A percentile compares a stretch with the other conserved stretches of the same genome.
These are phyloP conservation scores for Rhinichthys klamathensis DNA, from an alignment of 2,113 vertebrate genomes.

Conservation along the genomic window DNA sequence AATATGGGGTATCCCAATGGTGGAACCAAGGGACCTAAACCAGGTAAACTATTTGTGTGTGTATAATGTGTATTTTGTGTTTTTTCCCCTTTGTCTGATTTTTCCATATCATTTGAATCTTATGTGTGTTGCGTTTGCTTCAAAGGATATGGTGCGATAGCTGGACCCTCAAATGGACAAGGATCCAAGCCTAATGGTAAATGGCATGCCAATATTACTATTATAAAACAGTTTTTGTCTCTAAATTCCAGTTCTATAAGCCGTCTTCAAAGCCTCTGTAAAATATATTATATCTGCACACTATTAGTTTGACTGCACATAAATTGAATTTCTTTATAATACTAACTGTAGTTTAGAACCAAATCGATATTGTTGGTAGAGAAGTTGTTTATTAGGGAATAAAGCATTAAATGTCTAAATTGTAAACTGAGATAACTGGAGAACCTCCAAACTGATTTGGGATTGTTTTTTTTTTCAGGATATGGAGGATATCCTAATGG, in stretches of 20 bases:
- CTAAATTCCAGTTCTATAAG: not conserved
- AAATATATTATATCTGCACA: too few relatives aligned
- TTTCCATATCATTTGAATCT: not conserved
- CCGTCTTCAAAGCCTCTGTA: not conserved
- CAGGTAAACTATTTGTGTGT: constrained; percentile 26
- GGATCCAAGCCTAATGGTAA: constrained; percentile 2
- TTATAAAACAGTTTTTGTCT: not conserved
- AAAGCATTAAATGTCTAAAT: not conserved
- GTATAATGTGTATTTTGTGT: not conserved
- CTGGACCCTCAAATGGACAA: constrained; percentile 1
- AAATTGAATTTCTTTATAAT: not conserved
- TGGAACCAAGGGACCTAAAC: constrained; percentile 37
- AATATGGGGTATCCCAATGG: not conserved
- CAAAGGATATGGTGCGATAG: not conserved
- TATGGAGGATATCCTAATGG: constrained; percentile 34
- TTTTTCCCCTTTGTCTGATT: not conserved
- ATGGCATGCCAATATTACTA: not conserved
- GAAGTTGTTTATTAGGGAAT: not conserved
- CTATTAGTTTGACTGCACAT: too few relatives aligned
- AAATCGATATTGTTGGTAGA: not conserved
- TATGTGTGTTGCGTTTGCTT: not conserved
- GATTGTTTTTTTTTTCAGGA: constrained; percentile 21
- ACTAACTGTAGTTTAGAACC: not conserved
- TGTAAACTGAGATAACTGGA: not conserved
- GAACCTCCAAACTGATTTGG: not conserved